Conservation (phyloP, 2,113 vertebrate genomes). For the Trematomus loennbergii region DNA sequence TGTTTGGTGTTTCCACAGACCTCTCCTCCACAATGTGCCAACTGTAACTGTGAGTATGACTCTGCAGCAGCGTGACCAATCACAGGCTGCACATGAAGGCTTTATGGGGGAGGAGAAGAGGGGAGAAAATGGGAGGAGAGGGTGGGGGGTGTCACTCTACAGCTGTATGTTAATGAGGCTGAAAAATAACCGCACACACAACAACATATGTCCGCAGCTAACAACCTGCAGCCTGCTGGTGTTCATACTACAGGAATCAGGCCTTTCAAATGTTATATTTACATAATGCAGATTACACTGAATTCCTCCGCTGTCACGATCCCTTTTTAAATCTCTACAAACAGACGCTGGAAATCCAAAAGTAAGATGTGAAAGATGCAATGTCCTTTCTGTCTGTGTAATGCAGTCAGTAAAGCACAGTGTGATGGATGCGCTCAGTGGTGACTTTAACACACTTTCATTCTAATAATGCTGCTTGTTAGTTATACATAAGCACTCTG, state of each 20-base stretch:
- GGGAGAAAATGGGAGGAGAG: conserved; percentile 6
- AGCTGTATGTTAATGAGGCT: conserved; percentile 94
- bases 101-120: conserved; percentile 16
- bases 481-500: too few relatives aligned
- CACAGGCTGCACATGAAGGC: conserved; percentile 62
- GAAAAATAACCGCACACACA: conserved; percentile 81
- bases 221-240: conserved; percentile 33
- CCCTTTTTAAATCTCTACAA: too few relatives aligned
- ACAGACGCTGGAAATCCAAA: too few relatives aligned
- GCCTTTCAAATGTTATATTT: background rate
- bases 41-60: conserved; percentile 56
- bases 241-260: background rate
- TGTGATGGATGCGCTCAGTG: too few relatives aligned
- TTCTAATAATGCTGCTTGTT: too few relatives aligned
- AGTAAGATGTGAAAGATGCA: too few relatives aligned
- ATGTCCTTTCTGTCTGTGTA: too few relatives aligned
- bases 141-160: conserved; percentile 70
- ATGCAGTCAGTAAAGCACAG: too few relatives aligned
- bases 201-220: conserved; percentile 63
- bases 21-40: conserved; percentile 24
- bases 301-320: background rate
- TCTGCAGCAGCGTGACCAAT: conserved; percentile 70
- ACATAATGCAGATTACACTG: background rate
- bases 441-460: too few relatives aligned
- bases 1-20: background rate